Evolutionary conservation across 2,888 invertebrate genomes (phyloP).

Genomic region (Zaprionus lineosus): DNA sequence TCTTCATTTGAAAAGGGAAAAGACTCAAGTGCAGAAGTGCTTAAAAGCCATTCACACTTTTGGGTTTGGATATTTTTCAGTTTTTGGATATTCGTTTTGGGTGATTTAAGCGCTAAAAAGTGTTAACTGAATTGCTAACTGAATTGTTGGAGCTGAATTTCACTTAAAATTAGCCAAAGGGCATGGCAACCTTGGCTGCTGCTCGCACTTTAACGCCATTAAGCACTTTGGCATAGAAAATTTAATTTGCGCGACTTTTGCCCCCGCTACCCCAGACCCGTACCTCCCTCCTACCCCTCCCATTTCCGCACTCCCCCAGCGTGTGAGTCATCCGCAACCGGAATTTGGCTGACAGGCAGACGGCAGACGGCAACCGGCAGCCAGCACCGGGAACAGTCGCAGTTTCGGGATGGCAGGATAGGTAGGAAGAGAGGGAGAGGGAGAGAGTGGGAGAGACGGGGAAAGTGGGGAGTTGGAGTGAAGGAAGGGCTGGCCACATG

Average conservation of each 20-base stretch:
- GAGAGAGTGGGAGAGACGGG: not conserved
- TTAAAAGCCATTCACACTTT: too few relatives aligned
- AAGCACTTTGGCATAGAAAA: conserved; percentile 57
- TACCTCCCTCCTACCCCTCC: not conserved
- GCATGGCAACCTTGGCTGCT: conserved; percentile 31
- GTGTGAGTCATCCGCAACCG: conserved; percentile 74
- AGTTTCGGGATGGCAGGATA: too few relatives aligned
- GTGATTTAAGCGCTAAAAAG: conserved; percentile 21
- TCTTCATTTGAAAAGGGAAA: too few relatives aligned
- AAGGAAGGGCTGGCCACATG: conserved; percentile 63
- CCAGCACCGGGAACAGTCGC: too few relatives aligned
- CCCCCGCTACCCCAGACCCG: not conserved
- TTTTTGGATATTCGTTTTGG: conserved; percentile 11
- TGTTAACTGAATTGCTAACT: conserved; percentile 26
- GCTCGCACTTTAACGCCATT: conserved; percentile 48
- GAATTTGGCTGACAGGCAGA: conserved; percentile 68
- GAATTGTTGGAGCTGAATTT: conserved; percentile 30
- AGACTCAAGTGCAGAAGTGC: too few relatives aligned
- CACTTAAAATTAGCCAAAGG: conserved; percentile 36
- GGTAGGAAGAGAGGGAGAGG: not conserved
- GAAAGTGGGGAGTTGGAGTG: not conserved
- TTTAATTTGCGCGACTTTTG: conserved; percentile 61
- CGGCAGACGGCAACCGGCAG: conserved; percentile 16
- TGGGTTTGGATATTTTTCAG: conserved; percentile 12
- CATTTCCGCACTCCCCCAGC: not conserved